Evolutionary conservation across 2,888 invertebrate species (phyloP).

Genomic region (Lomographa bimaculata): DNA sequence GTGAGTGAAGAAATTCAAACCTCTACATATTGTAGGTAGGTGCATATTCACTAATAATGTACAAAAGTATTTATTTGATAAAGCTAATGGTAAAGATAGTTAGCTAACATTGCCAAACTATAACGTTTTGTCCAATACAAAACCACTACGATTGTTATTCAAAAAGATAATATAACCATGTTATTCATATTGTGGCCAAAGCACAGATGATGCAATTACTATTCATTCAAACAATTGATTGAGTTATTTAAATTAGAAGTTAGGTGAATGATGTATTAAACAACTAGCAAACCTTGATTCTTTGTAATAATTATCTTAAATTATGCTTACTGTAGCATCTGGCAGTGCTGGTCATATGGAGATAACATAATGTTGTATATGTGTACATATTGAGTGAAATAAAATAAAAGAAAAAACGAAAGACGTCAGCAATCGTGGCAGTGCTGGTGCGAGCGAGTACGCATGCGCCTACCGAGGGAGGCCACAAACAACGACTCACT

Average conservation of each 20-base stretch:
- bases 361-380: no score
- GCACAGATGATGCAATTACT: constrained; percentile 23
- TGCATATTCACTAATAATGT: no score
- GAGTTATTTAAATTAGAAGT: constrained; percentile 2
- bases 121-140: no score
- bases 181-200: constrained; percentile 17
- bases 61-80: no score
- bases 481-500: constrained; percentile 59
- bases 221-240: constrained; percentile 19
- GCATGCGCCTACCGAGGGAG: constrained; percentile 69
- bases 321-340: constrained; percentile 9
- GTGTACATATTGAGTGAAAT: no score
- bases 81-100: no score
- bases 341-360: constrained; percentile 7
- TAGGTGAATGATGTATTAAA: constrained; percentile 10
- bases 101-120: no score
- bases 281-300: constrained; percentile 6
- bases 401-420: constrained; percentile 74
- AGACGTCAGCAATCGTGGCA: constrained; percentile 69
- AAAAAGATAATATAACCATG: no score
- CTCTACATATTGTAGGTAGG: no score
- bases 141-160: constrained; percentile 14
- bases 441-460: constrained; percentile 61
- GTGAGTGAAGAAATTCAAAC: no score
- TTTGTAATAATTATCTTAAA: no score